Evolutionary conservation across 2,888 invertebrate genomes (phyloP).

Genomic region (Steromphala cineraria): DNA sequence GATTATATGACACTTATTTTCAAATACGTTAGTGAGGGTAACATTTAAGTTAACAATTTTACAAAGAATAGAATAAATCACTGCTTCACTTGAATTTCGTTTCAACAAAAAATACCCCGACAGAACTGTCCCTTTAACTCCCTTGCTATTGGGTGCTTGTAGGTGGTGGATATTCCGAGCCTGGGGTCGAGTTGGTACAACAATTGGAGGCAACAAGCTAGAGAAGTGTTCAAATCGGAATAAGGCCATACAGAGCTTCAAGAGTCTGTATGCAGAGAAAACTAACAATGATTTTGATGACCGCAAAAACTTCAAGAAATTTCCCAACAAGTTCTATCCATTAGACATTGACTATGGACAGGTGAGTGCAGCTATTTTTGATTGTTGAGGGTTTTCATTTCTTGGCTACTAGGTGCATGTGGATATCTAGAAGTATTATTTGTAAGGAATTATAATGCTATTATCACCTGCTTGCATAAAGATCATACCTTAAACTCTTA

Average conservation of each 20-base stretch:
- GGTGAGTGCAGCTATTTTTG: conserved; percentile 62
- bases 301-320: conserved; percentile 82
- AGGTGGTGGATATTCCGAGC: conserved; percentile 88
- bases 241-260: conserved; percentile 79
- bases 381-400: background rate
- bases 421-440: too few species aligned
- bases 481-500: too few species aligned
- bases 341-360: conserved; percentile 92
- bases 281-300: conserved; percentile 88
- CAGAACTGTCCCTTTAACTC: background rate
- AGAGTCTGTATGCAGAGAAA: conserved; percentile 83
- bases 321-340: conserved; percentile 87
- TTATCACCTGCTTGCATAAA: too few species aligned
- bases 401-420: too few species aligned
- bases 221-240: conserved; percentile 63
- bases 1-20: too few species aligned
- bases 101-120: too few species aligned
- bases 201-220: conserved; percentile 82
- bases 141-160: background rate
- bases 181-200: conserved; percentile 98
- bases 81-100: too few species aligned
- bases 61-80: too few species aligned
- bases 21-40: too few species aligned
- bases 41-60: too few species aligned
- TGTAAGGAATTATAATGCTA: too few species aligned